Percentiles rank a stretch among this genome's conserved stretches.
Conservation (phyloP, 2,797 vertebrate genomes). For the Microctenopoma steveboyesi region DNA sequence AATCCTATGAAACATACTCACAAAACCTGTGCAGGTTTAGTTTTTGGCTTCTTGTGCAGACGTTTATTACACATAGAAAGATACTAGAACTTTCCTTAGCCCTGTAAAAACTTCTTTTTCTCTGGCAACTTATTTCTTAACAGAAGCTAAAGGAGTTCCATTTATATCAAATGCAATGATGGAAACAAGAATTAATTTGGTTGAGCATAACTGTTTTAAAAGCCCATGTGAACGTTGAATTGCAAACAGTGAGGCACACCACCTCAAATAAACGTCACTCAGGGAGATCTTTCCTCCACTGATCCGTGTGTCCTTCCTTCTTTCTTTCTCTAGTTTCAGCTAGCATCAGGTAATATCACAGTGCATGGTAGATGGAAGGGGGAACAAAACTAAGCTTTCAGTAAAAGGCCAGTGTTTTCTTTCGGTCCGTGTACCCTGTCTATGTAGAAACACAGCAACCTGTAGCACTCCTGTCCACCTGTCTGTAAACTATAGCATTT, state of each 20-base stretch:
- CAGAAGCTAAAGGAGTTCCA: not conserved
- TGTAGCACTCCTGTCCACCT: too few relatives aligned
- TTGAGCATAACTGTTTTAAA: not conserved
- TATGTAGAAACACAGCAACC: too few relatives aligned
- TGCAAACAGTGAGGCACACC: too few relatives aligned
- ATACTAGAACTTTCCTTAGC: not conserved
- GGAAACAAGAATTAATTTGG: constrained; percentile 1
- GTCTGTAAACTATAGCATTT: too few relatives aligned
- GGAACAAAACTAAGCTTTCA: not conserved
- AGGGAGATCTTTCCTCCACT: not conserved
- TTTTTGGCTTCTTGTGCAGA: not conserved
- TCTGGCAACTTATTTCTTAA: not conserved
- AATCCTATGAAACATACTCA: constrained; percentile 24
- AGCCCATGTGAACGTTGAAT: not conserved
- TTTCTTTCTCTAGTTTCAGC: not conserved
- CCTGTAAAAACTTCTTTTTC: not conserved
- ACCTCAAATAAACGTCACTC: not conserved
- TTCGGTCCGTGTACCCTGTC: too few relatives aligned
- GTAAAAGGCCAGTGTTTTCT: not conserved
- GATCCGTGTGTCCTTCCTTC: not conserved
- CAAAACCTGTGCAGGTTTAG: constrained; percentile 1
- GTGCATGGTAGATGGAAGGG: constrained; percentile 1
- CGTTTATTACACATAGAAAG: too few relatives aligned
- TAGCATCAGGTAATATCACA: constrained; percentile 14
- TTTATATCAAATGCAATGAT: constrained; percentile 7